A percentile compares a stretch with the other conserved stretches of the same genome.
phyloP scores from a whole-genome alignment of 2,888 invertebrate species.

The Cheilosia variabilis region DNA sequence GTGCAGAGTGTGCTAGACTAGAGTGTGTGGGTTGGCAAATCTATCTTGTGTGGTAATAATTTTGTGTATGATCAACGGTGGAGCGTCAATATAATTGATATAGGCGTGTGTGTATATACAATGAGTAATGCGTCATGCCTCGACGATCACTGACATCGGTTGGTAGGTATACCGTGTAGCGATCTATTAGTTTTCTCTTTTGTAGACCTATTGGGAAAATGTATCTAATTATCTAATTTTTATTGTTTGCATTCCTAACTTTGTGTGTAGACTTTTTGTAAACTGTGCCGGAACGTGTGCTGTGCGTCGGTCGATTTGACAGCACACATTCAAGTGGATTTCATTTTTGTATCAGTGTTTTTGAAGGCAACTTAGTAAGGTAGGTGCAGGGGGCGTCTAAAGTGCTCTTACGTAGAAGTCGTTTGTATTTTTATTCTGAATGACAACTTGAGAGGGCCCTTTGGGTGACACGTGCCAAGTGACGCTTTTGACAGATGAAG shows the following conservation, averaged over 20 bases:
- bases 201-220: slow-evolving; percentile 31
- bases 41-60: slow-evolving; percentile 32
- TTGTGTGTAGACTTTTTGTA: slow-evolving; percentile 9
- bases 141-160: slow-evolving; percentile 37
- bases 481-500: no score
- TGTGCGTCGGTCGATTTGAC: slow-evolving; percentile 13
- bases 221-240: slow-evolving; percentile 40
- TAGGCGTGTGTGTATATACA: slow-evolving; percentile 9
- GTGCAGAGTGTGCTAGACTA: slow-evolving; percentile 23
- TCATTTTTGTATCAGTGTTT: background rate
- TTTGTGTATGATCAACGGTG: slow-evolving; percentile 29
- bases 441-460: no score
- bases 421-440: no score
- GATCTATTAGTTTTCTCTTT: slow-evolving; percentile 18
- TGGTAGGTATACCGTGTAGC: background rate
- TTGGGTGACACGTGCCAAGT: no score
- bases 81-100: background rate
- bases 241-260: slow-evolving; percentile 32
- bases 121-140: slow-evolving; percentile 44
- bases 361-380: no score
- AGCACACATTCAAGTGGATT: slow-evolving; percentile 4
- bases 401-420: no score
- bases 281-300: slow-evolving; percentile 12
- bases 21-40: background rate
- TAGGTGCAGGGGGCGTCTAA: no score